Evolutionary conservation across 2,113 vertebrate genomes (phyloP).

Genomic region (Piprites chloris): DNA sequence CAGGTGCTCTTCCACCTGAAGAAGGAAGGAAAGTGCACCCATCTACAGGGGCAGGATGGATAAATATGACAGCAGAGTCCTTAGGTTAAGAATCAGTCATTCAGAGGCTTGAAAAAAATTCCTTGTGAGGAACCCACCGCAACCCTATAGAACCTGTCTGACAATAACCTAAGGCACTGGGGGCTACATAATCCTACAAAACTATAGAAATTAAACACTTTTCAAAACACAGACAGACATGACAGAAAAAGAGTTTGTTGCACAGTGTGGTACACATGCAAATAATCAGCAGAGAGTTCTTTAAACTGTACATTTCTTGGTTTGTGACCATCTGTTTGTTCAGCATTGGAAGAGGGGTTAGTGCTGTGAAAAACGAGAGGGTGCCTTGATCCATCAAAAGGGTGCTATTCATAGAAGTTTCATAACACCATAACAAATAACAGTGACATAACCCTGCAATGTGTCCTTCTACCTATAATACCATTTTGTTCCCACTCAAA

Average conservation of each 20-base stretch:
- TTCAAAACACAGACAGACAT: not conserved
- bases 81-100: not conserved
- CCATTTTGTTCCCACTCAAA: not conserved
- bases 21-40: not conserved
- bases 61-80: not conserved
- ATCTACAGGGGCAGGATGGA: not conserved
- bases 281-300: slow-evolving; percentile 8
- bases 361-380: not conserved
- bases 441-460: not conserved
- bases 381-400: not conserved
- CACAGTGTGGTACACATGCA: not conserved
- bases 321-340: slow-evolving; percentile 19
- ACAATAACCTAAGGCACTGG: not conserved
- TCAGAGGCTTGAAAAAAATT: not conserved
- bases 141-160: not conserved
- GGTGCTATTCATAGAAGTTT: not conserved
- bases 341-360: not conserved
- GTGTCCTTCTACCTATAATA: not conserved
- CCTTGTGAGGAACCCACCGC: not conserved
- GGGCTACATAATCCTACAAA: not conserved
- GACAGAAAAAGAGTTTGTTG: not conserved
- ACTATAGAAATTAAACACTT: not conserved
- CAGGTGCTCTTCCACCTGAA: not conserved
- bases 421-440: not conserved
- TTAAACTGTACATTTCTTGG: not conserved